These are phyloP conservation scores for Hyposmocoma kahamanoa DNA, from an alignment of 1,140 invertebrate genomes.

Conservation along the genomic window DNA sequence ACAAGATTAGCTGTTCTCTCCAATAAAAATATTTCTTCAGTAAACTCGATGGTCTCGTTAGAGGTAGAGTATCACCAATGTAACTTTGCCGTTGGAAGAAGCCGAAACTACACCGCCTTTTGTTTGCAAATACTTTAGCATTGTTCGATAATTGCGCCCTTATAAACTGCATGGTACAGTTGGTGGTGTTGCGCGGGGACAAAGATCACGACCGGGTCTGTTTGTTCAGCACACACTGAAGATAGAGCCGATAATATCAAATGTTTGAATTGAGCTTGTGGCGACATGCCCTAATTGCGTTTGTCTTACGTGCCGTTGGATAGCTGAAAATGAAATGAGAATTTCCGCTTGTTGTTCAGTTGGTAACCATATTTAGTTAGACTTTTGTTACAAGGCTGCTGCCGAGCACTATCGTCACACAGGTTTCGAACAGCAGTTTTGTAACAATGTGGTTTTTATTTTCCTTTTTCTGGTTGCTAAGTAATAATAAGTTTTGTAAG, in stretches of 20 bases:
- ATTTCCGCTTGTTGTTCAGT: background rate
- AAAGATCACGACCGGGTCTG: constrained; percentile 33
- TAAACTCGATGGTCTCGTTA: constrained; percentile 22
- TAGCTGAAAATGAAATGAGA: constrained; percentile 13
- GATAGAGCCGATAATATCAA: constrained; percentile 15
- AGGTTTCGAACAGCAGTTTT: too few species aligned
- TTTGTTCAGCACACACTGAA: constrained; percentile 38
- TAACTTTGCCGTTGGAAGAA: too few species aligned
- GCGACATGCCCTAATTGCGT: constrained; percentile 41
- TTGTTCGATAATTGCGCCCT: background rate
- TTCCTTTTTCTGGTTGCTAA: too few species aligned
- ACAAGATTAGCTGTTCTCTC: too few species aligned
- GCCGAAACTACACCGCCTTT: too few species aligned
- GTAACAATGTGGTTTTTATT: too few species aligned
- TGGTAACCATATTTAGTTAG: too few species aligned
- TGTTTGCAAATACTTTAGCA: background rate
- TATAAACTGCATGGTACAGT: background rate
- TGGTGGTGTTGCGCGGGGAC: constrained; percentile 8
- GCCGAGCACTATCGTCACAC: too few species aligned
- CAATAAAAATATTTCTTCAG: constrained; percentile 46
- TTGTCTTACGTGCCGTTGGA: constrained; percentile 33
- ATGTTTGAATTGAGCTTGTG: constrained; percentile 14
- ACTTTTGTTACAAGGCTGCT: too few species aligned
- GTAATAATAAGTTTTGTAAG: too few species aligned
- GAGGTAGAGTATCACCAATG: too few species aligned